Percentiles rank a stretch among this genome's conserved stretches.
Evolutionary conservation across 2,113 vertebrate species (phyloP).

Genomic region (Notothenia coriiceps): DNA sequence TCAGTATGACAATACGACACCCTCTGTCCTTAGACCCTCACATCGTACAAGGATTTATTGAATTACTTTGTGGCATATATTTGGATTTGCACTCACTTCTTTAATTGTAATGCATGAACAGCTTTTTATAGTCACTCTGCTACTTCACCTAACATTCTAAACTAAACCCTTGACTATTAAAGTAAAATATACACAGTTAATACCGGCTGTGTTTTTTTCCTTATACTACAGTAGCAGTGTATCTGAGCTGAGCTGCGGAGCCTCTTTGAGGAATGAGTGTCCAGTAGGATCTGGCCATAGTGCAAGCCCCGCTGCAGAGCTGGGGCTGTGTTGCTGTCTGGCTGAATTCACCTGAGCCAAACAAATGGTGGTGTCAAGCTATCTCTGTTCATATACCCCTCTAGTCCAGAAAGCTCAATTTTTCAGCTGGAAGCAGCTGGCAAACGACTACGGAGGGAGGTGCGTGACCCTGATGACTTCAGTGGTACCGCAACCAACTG

Average conservation of each 20-base stretch:
- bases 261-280: slow-evolving; percentile 73
- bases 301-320: slow-evolving; percentile 68
- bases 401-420: slow-evolving; percentile 75
- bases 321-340: slow-evolving; percentile 73
- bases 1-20: no score
- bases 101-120: no score
- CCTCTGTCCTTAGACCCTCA: no score
- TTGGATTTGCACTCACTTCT: no score
- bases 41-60: no score
- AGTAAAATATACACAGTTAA: not conserved
- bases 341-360: slow-evolving; percentile 82
- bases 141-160: not conserved
- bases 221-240: slow-evolving; percentile 15
- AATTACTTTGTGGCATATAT: no score
- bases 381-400: slow-evolving; percentile 80
- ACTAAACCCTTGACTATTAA: not conserved
- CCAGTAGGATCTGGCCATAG: slow-evolving; percentile 72
- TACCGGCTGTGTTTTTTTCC: slow-evolving; percentile 21
- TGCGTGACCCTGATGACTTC: slow-evolving; percentile 78
- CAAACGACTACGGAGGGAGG: slow-evolving; percentile 71
- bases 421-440: slow-evolving; percentile 77
- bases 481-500: slow-evolving; percentile 70
- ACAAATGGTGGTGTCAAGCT: slow-evolving; percentile 83
- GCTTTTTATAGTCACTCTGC: not conserved
- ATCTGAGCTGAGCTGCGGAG: slow-evolving; percentile 15